Evolutionary conservation across 2,888 invertebrate genomes (phyloP).

Genomic region (Anthoptus insignis): DNA sequence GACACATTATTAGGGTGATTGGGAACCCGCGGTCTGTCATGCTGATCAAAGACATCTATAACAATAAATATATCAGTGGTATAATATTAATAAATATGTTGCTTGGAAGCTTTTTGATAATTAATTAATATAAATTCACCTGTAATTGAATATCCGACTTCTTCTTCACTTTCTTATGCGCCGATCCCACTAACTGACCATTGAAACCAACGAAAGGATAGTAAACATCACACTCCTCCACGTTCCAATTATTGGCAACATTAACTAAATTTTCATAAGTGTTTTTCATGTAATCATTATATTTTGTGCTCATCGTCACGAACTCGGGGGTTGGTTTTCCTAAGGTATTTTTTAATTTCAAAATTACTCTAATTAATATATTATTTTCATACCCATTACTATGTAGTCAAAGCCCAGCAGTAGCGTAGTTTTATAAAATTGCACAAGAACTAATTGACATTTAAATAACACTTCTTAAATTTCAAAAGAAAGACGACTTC

Average conservation of each 20-base stretch:
- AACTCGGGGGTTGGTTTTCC: conserved; percentile 69
- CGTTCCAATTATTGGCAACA: conserved; percentile 76
- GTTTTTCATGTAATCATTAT: conserved; percentile 73
- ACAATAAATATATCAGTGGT: conserved; percentile 31
- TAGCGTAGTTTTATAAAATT: too few relatives aligned
- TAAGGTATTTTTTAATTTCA: too few relatives aligned
- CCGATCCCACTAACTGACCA: conserved; percentile 65
- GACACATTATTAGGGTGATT: conserved; percentile 68
- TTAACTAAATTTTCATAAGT: conserved; percentile 69
- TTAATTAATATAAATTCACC: conserved; percentile 50
- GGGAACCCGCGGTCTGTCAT: conserved; percentile 73
- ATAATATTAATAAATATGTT: not conserved
- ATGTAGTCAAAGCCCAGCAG: too few relatives aligned
- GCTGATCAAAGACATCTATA: conserved; percentile 63
- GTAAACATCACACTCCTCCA: conserved; percentile 70
- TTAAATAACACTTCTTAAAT: too few relatives aligned
- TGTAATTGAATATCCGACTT: conserved; percentile 73
- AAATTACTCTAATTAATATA: too few relatives aligned
- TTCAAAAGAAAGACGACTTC: too few relatives aligned
- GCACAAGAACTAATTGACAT: too few relatives aligned
- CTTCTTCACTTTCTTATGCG: conserved; percentile 72
- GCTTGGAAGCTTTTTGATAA: not conserved
- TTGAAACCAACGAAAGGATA: conserved; percentile 66
- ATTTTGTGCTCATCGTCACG: conserved; percentile 66
- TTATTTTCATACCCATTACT: too few relatives aligned